Evolutionary conservation across 2,888 invertebrate species (phyloP).

Genomic region (Parnassius orleans): DNA sequence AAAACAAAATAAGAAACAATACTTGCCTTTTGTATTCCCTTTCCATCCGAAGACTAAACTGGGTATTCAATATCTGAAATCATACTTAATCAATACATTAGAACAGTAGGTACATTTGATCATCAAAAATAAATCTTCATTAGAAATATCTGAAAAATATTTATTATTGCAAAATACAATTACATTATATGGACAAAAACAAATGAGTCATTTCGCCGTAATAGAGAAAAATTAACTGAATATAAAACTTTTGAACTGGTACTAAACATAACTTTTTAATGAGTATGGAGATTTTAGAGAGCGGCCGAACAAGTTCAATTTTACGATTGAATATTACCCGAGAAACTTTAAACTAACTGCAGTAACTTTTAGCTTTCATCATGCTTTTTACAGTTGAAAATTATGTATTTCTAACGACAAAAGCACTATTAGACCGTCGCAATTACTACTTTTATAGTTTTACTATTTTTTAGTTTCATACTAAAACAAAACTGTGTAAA

Average conservation of each 20-base stretch:
- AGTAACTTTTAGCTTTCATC: background rate
- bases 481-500: constrained; percentile 24
- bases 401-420: too few species aligned
- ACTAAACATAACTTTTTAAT: constrained; percentile 11
- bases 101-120: background rate
- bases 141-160: too few species aligned
- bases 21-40: constrained; percentile 8
- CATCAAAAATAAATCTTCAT: background rate
- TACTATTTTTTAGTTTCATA: background rate
- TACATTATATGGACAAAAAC: background rate
- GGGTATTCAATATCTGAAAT: constrained; percentile 12
- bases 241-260: constrained; percentile 12
- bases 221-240: background rate
- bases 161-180: background rate
- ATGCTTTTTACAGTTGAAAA: background rate
- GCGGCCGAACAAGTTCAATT: constrained; percentile 18
- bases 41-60: background rate
- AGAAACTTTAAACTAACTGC: constrained; percentile 5
- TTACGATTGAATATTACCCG: constrained; percentile 21
- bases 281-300: constrained; percentile 5
- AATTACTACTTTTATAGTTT: background rate
- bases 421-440: background rate
- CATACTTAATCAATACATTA: constrained; percentile 9
- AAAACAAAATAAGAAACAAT: background rate
- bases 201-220: constrained; percentile 21